A percentile compares a stretch with the other conserved stretches of the same genome.
Evolutionary conservation across 2,797 vertebrate species (phyloP).

Genomic region (Anabas testudineus): DNA sequence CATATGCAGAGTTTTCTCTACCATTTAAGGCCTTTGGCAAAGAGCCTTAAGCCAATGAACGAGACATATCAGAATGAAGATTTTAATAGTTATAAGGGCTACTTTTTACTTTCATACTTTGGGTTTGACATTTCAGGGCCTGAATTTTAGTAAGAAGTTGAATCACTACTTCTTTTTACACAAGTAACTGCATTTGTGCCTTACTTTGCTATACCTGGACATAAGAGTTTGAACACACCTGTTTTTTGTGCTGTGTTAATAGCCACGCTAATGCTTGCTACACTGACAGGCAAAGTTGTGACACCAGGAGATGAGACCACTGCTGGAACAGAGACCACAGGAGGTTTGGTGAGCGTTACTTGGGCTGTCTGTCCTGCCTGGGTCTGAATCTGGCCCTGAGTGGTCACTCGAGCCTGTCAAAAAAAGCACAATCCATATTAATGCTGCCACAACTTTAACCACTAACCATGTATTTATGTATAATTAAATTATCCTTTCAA

Average conservation of each 20-base stretch:
- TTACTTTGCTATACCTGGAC: too few species aligned
- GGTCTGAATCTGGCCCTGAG: constrained; percentile 86
- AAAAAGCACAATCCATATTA: constrained; percentile 1
- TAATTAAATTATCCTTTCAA: background rate
- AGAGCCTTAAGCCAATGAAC: too few species aligned
- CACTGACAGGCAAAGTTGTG: constrained; percentile 89
- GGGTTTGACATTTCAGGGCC: too few species aligned
- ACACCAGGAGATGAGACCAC: constrained; percentile 92
- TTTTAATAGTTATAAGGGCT: too few species aligned
- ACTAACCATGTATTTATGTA: background rate
- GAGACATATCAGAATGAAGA: too few species aligned
- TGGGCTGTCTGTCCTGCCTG: constrained; percentile 89
- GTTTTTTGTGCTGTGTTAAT: constrained; percentile 90
- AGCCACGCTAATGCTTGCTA: constrained; percentile 91
- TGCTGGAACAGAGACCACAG: constrained; percentile 90
- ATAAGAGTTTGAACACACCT: constrained; percentile 60
- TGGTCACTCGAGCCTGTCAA: constrained; percentile 86
- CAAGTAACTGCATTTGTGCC: too few species aligned
- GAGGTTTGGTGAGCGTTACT: constrained; percentile 91
- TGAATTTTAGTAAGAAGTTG: too few species aligned
- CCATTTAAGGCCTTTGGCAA: too few species aligned
- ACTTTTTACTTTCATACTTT: too few species aligned
- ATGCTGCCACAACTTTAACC: background rate
- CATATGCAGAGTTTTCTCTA: too few species aligned
- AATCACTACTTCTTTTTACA: too few species aligned